Conservation (phyloP, 92 coral and sea anemone genomes). For the Muricea muricata region DNA sequence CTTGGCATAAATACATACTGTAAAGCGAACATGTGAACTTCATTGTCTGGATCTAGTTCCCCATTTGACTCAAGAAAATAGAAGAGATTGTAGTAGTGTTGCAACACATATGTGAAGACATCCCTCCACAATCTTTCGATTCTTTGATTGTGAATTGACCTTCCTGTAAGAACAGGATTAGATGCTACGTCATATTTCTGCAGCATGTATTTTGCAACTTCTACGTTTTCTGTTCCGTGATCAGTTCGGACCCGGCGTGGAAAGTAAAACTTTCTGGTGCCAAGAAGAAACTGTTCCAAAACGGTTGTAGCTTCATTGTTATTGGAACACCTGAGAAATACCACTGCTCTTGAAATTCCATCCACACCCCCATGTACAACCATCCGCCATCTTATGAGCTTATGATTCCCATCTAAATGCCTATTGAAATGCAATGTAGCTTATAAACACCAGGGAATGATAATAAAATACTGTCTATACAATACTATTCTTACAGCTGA, state of each 20-base stretch:
- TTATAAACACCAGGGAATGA: too few relatives aligned
- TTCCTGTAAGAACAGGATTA: constrained; percentile 62
- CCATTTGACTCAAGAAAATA: constrained; percentile 17
- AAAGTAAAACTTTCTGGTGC: background rate
- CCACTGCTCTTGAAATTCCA: background rate
- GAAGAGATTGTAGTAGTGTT: constrained; percentile 45
- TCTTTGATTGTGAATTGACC: constrained; percentile 61
- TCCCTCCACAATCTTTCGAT: constrained; percentile 61
- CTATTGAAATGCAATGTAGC: background rate
- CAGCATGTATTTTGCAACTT: constrained; percentile 47
- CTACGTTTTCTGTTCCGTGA: background rate
- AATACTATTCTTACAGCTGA: too few relatives aligned
- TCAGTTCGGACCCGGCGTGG: background rate
- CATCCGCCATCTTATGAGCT: background rate
- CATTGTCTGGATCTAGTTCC: constrained; percentile 11
- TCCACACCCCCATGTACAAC: background rate
- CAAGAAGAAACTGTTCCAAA: background rate
- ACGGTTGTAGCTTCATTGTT: background rate
- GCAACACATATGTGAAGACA: constrained; percentile 29
- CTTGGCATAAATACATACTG: constrained; percentile 45
- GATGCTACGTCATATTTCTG: constrained; percentile 27
- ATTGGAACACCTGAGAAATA: background rate
- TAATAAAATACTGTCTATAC: too few relatives aligned
- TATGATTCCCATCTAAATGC: background rate
- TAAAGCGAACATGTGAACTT: constrained; percentile 44